Percentiles rank a stretch among this genome's conserved stretches.
Evolutionary conservation across 2,888 invertebrate species (phyloP).

Genomic region (Cerastis rubricosa): DNA sequence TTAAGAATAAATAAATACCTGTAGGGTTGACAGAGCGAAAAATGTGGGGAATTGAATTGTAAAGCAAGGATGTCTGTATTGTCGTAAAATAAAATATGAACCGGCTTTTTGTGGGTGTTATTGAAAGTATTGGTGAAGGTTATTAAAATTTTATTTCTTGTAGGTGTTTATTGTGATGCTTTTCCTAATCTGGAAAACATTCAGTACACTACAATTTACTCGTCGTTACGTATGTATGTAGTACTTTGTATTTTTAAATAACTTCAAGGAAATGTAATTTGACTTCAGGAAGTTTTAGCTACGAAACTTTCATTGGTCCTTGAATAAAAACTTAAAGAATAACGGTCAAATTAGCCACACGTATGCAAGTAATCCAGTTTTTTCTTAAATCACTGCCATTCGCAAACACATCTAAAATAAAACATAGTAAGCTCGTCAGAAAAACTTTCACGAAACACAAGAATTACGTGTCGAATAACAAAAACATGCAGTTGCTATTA

Average conservation of each 20-base stretch:
- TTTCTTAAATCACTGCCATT: conserved; percentile 14
- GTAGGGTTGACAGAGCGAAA: conserved; percentile 47
- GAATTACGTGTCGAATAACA: conserved; percentile 57
- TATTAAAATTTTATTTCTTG: not conserved
- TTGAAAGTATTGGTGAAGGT: conserved; percentile 9
- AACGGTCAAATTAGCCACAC: not conserved
- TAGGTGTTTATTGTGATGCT: not conserved
- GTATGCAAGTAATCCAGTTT: not conserved
- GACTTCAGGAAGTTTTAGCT: not conserved
- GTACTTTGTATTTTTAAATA: not conserved
- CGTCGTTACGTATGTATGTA: not conserved
- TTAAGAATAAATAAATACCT: conserved; percentile 66
- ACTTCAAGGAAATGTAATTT: not conserved
- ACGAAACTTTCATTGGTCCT: not conserved
- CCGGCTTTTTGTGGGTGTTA: conserved; percentile 5
- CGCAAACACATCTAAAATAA: conserved; percentile 12
- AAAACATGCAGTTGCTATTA: conserved; percentile 53
- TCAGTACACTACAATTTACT: not conserved
- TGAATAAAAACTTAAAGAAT: not conserved
- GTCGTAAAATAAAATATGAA: conserved; percentile 6
- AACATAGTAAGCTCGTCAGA: conserved; percentile 36
- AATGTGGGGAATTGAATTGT: conserved; percentile 32
- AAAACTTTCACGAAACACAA: conserved; percentile 60
- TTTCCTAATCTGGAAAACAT: not conserved
- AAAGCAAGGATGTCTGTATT: conserved; percentile 4